Evolutionary conservation across 2,797 vertebrate species (phyloP), one percentile per base, ranked within the genome.

Genomic region (Hipposideros larvatus): DNA sequence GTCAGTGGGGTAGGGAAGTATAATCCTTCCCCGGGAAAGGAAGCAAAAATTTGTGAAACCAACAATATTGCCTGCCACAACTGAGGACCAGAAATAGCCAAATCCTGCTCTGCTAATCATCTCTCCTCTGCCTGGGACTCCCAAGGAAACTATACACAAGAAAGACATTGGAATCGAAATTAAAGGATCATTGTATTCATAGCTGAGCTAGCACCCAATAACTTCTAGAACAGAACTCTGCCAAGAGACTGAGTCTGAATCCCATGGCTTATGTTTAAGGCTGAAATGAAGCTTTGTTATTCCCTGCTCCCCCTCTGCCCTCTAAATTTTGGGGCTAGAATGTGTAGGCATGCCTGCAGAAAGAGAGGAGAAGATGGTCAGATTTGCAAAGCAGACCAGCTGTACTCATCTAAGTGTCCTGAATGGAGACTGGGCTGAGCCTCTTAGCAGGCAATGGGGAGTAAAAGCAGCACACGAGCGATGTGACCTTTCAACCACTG

Each of bases 171-270:
- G 46, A 87, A 78, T 66, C 48, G 68, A 71, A 93, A 86, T 34
- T 31, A 63, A 91, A 95, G 70, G 55, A 86, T 95, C 75, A 11
- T 95, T 94, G 95, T 96, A 73, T 82, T 97, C 53, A 41, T 55
- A 90, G 66, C 48, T 75, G n/a, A 95, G 61, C 80, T 95, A 82
- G 57, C 31, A 85, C 31, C 41, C 51, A 87, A 2, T 74, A 91
- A 93, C 34, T 48, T 89, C 53, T 73, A 66, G 59, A 87, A 43
- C 43, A 87, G 55, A 87, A n/a, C 75, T 90, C 63, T 87, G 48
- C 53, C 43, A 78, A 57, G 89, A 96, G 80, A 90, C 31, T n/a
- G 63, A 57, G 41, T 48, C 77, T 24, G 10, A 83, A 46, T 71
- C 59, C 53, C 15, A 61, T 61, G 68, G 21, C 34, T 22, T 90